These are phyloP conservation scores for Ganaspis sp. DNA, from an alignment of 1,140 invertebrate species.

Conservation along the genomic window DNA sequence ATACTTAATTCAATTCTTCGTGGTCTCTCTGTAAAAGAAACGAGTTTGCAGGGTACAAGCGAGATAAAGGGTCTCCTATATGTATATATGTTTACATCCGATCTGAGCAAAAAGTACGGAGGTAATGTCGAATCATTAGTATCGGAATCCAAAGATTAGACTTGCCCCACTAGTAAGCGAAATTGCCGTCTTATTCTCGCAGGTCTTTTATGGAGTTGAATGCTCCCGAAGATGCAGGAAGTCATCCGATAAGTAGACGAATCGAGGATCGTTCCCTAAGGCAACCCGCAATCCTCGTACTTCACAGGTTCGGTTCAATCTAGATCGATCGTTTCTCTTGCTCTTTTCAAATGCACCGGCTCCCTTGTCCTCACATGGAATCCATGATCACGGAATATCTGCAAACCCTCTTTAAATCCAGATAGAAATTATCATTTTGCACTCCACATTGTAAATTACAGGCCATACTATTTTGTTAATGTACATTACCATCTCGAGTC, in stretches of 20 bases:
- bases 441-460: too few species aligned
- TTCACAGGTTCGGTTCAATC: too few species aligned
- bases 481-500: too few species aligned
- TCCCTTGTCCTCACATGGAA: neutral
- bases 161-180: slow-evolving; percentile 29
- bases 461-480: too few species aligned
- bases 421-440: neutral
- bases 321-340: neutral
- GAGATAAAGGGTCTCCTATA: neutral
- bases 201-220: slow-evolving; percentile 30
- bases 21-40: neutral
- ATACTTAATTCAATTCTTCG: slow-evolving; percentile 30
- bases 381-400: neutral
- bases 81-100: slow-evolving; percentile 26
- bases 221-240: slow-evolving; percentile 25
- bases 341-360: neutral
- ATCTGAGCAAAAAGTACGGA: neutral
- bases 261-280: slow-evolving; percentile 25
- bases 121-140: slow-evolving; percentile 29
- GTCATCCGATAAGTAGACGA: slow-evolving; percentile 23
- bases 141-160: slow-evolving; percentile 25
- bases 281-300: neutral
- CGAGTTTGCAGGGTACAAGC: neutral
- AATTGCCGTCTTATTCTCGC: slow-evolving; percentile 15
- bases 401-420: neutral